Base-by-base conservation (phyloP, 1,140 invertebrate genomes). In the Catajapyx aquilonaris region DNA sequence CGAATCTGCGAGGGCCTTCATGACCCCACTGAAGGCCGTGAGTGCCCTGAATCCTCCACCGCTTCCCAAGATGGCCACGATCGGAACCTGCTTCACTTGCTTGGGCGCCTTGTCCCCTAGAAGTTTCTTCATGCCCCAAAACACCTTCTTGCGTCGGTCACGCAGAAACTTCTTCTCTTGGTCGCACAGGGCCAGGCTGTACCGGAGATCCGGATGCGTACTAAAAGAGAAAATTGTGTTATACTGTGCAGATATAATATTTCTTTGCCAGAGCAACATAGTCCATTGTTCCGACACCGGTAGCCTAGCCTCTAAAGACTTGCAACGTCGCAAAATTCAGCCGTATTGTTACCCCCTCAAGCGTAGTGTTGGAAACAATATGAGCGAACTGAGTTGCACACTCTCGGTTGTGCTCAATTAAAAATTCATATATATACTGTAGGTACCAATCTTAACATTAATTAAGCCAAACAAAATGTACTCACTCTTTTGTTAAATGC, bases 11-110 rank as follows among this genome's bases (percentile, higher is more conserved):
- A 64, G 40, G 1, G 57, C 61, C 39, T 61, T 62, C 23, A 61
- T 45, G 4, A 55, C 61, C 3, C 60, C 62, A 46, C 57, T 56
- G 16, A 59, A 47, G 9, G 49, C 57, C 20, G 55, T 55, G 57
- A 63, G 60, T 13, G 62, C 62, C 7, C 62, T 52, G 47, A 65
- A 63, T 4, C 62, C 61, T 5, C 62, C 62, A 11, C 61, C 62
- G 10, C 61, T 64, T 0, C 61, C 61, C n/a, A 65, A 52, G 16
- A 64, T 46, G 7, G 50, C 59, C 13, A 64, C 51, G 5, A 50
- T 52, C 3, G 62, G 62, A 2, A 57, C 52, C 61, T 60, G 55
- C 30, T 50, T 44, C 16, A 52, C 34, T 25, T 43, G 47, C 20
- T 47, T 32, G 15, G 52, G 55, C 9, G 37, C 48, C 16, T 49